phyloP scores from a whole-genome alignment of 2,113 vertebrate species.

The Lophochroa leadbeateri region DNA sequence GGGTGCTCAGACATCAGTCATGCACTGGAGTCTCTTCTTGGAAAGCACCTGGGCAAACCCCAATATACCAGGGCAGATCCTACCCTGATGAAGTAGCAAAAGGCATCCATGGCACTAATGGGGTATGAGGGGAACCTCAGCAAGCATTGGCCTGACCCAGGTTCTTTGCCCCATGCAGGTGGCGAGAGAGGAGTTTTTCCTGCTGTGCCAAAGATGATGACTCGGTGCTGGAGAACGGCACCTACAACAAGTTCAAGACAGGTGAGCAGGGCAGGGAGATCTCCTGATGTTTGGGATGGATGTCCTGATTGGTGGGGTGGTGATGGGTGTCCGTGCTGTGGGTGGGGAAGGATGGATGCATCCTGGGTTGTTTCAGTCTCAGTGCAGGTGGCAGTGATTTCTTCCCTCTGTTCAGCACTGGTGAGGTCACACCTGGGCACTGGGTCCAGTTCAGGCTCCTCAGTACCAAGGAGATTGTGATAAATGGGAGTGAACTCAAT shows the following conservation, averaged over 20 bases:
- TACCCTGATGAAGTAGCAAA: not conserved
- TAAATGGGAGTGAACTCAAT: not conserved
- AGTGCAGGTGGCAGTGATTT: not conserved
- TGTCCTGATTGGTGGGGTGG: not conserved
- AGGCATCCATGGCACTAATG: not conserved
- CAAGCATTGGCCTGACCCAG: not conserved
- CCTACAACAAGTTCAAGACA: constrained; percentile 86
- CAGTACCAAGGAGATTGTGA: not conserved
- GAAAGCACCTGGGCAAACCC: not conserved
- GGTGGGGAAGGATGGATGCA: not conserved
- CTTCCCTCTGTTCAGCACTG: not conserved
- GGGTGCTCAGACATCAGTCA: not conserved
- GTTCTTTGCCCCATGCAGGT: constrained; percentile 70
- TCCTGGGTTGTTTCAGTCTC: not conserved
- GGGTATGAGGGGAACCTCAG: not conserved
- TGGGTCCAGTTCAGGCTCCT: not conserved
- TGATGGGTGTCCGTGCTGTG: not conserved
- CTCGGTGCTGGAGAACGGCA: constrained; percentile 68
- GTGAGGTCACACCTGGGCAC: not conserved
- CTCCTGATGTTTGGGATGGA: no score
- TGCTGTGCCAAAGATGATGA: constrained; percentile 73
- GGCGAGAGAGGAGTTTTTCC: constrained; percentile 79
- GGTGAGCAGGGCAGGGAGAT: constrained; percentile 61
- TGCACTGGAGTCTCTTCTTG: accelerated
- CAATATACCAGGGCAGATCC: not conserved